phyloP scores from a whole-genome alignment of 2,888 invertebrate genomes.

The Oscheius sp. region DNA sequence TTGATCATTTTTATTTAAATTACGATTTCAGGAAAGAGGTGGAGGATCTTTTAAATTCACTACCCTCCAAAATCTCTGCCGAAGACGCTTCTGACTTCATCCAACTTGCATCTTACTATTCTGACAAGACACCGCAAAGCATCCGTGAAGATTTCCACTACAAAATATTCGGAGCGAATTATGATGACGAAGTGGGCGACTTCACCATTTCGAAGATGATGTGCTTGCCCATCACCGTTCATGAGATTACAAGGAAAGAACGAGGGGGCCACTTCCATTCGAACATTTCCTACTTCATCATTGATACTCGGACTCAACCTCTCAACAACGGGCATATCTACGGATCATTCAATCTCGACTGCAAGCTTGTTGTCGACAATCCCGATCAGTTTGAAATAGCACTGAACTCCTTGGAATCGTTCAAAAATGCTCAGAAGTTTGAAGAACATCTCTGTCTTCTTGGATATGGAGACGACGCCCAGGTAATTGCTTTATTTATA shows the following conservation, averaged over 20 bases:
- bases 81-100: constrained; percentile 97
- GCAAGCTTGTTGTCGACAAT: constrained; percentile 95
- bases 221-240: constrained; percentile 94
- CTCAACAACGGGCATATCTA: constrained; percentile 97
- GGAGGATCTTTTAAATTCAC: constrained; percentile 43
- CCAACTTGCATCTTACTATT: constrained; percentile 94
- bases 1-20: constrained; percentile 6
- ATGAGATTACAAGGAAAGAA: constrained; percentile 85
- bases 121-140: constrained; percentile 81
- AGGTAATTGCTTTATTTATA: constrained; percentile 15
- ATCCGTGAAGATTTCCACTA: constrained; percentile 75
- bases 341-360: constrained; percentile 97
- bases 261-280: constrained; percentile 3
- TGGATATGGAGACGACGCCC: constrained; percentile 74
- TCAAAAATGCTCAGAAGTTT: constrained; percentile 81
- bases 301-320: constrained; percentile 94
- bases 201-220: constrained; percentile 77
- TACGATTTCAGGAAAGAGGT: constrained; percentile 43
- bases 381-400: constrained; percentile 93
- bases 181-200: constrained; percentile 66
- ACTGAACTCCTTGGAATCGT: constrained; percentile 90
- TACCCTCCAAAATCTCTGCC: constrained; percentile 82
- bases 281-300: constrained; percentile 77
- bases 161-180: constrained; percentile 75
- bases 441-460: constrained; percentile 81